phyloP scores from a whole-genome alignment of 2,888 invertebrate genomes.

The Carterocephalus palaemon region DNA sequence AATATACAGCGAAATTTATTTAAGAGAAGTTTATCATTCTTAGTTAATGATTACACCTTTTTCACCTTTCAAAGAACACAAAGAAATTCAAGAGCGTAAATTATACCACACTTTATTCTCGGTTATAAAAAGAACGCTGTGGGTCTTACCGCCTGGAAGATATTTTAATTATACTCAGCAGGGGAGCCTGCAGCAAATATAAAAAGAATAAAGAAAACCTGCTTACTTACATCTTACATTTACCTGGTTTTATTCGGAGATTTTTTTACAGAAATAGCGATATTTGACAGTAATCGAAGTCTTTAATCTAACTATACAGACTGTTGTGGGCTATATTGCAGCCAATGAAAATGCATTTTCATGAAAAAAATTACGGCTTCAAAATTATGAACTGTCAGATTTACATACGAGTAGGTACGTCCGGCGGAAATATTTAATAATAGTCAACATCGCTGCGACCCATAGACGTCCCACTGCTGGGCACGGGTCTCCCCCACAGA shows the following conservation, averaged over 20 bases:
- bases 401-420: no score
- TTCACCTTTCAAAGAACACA: conserved; percentile 12
- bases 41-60: background rate
- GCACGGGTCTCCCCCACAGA: no score
- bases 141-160: conserved; percentile 10
- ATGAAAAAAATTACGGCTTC: no score
- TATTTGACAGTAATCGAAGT: no score
- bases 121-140: conserved; percentile 11
- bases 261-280: no score
- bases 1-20: background rate
- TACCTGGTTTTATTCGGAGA: background rate
- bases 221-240: conserved; percentile 1
- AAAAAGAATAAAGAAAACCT: conserved; percentile 13
- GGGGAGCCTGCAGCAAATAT: conserved; percentile 5
- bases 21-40: background rate
- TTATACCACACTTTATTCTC: conserved; percentile 14
- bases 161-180: conserved; percentile 17
- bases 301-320: no score
- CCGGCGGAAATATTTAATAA: no score
- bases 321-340: no score
- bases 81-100: conserved; percentile 17
- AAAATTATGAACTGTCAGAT: no score
- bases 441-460: no score
- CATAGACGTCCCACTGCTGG: no score
- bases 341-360: no score